These are phyloP conservation scores for Dolomedes plantarius DNA, from an alignment of 2,888 invertebrate genomes.

Conservation along the genomic window DNA sequence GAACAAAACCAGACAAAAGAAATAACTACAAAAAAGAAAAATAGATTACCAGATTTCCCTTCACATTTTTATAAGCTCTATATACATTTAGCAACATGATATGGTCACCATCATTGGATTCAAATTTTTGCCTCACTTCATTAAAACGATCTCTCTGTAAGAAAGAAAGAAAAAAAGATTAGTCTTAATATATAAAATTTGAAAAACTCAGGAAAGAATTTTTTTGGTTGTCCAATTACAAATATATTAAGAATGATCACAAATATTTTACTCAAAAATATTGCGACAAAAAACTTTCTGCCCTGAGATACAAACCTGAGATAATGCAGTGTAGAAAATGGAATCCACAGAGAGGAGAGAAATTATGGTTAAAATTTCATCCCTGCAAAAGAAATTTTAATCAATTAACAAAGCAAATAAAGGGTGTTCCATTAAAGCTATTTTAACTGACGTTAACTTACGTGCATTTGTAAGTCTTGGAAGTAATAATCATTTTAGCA, in stretches of 20 bases:
- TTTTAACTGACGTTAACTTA: slow-evolving; percentile 74
- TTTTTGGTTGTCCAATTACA: background rate
- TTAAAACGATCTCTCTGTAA: slow-evolving; percentile 83
- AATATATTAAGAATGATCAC: no score
- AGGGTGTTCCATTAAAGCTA: no score
- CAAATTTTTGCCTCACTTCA: slow-evolving; percentile 85
- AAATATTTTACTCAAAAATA: no score
- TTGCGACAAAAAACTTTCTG: no score
- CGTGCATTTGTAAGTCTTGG: slow-evolving; percentile 83
- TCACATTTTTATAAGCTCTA: slow-evolving; percentile 85
- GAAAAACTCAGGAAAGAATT: background rate
- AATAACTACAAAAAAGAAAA: background rate
- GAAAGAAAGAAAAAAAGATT: slow-evolving; percentile 24
- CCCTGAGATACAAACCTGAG: no score
- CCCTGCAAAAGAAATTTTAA: slow-evolving; percentile 77
- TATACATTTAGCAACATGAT: slow-evolving; percentile 92
- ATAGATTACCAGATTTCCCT: slow-evolving; percentile 79
- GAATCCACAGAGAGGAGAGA: slow-evolving; percentile 92
- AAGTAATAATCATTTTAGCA: slow-evolving; percentile 87
- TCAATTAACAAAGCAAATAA: background rate
- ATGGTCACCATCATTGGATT: slow-evolving; percentile 92
- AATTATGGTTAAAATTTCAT: slow-evolving; percentile 86
- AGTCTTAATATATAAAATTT: background rate
- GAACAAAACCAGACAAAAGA: no score
- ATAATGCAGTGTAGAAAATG: slow-evolving; percentile 85